Percentiles rank a stretch among this genome's conserved stretches.
phyloP scores from a whole-genome alignment of 2,113 vertebrate genomes.

The Oreochromis aureus region DNA sequence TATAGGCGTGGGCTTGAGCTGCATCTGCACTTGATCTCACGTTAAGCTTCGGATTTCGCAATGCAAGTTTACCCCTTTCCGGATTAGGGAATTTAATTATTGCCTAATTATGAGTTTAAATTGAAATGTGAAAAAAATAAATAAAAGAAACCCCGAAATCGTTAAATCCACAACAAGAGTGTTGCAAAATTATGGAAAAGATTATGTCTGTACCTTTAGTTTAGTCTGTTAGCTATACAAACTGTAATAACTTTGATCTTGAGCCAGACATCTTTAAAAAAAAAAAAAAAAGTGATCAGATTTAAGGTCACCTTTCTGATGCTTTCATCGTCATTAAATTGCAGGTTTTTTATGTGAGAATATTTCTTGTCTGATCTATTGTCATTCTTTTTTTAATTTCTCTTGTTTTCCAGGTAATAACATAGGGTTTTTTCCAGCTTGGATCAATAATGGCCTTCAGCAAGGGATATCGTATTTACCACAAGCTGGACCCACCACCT shows the following conservation, averaged over 20 bases:
- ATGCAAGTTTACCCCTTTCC: background rate
- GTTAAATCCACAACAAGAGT: background rate
- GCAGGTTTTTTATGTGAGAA: background rate
- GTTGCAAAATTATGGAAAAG: background rate
- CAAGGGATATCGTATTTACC: slow-evolving; percentile 95
- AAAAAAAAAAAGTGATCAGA: background rate
- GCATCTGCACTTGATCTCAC: background rate
- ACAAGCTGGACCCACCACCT: slow-evolving; percentile 92
- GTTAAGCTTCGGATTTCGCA: slow-evolving; percentile 3
- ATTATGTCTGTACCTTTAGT: background rate
- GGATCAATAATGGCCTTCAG: slow-evolving; percentile 89
- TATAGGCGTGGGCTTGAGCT: background rate
- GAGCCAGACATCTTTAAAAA: background rate
- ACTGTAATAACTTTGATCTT: background rate
- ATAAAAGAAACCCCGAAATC: background rate
- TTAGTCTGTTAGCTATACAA: background rate
- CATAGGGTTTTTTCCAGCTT: slow-evolving; percentile 22
- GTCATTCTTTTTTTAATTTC: background rate
- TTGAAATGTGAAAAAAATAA: background rate
- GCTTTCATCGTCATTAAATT: background rate
- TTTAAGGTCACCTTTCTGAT: background rate
- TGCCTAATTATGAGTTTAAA: background rate
- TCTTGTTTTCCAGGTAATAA: slow-evolving; percentile 22
- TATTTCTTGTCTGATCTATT: background rate
- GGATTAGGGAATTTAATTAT: background rate